Conservation (phyloP, 2,888 invertebrate species). For the Lepidochrysops patricia region DNA sequence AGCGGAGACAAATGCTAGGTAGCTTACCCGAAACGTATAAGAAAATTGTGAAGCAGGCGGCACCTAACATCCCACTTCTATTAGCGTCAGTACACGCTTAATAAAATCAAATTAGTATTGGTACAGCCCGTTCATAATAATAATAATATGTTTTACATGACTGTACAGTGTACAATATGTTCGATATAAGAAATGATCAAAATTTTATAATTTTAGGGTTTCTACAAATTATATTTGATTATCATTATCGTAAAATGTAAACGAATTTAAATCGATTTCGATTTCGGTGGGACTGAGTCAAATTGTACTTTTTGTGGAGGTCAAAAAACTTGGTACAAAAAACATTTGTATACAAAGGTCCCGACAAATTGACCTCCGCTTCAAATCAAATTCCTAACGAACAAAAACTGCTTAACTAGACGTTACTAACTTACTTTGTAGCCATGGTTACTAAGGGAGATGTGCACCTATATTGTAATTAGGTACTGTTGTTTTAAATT, state of each 20-base stretch:
- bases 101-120: neutral
- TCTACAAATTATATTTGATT: neutral
- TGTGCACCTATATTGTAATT: no score
- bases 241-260: neutral
- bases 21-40: no score
- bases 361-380: neutral
- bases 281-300: neutral
- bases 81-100: neutral
- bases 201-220: neutral
- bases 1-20: no score
- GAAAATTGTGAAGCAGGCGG: no score
- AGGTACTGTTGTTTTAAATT: no score
- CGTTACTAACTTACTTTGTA: neutral
- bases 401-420: neutral
- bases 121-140: neutral
- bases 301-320: neutral
- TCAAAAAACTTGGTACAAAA: neutral
- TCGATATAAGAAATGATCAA: neutral
- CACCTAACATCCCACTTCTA: neutral
- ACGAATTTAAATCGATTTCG: neutral
- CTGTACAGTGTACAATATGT: neutral
- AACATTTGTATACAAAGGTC: slow-evolving; percentile 1
- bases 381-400: neutral
- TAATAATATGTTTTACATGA: neutral
- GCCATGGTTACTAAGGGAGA: neutral